These are phyloP conservation scores for Sciaenops ocellatus DNA, from an alignment of 2,797 vertebrate genomes.

Conservation along the genomic window DNA sequence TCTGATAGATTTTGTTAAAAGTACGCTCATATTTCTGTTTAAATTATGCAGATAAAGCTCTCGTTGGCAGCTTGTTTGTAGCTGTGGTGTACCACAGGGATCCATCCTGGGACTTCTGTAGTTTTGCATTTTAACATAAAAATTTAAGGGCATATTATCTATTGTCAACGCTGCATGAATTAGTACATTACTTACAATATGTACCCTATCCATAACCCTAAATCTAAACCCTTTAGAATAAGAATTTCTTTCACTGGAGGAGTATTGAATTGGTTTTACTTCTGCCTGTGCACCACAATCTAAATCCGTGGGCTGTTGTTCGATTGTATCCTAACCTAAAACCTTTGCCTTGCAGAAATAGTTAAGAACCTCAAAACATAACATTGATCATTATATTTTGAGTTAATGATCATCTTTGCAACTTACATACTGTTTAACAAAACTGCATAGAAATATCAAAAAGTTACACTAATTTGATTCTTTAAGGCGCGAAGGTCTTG, in stretches of 20 bases:
- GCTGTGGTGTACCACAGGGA: conserved; percentile 21
- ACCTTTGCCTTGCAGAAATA: background rate
- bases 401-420: background rate
- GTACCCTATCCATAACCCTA: background rate
- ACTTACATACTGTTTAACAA: background rate
- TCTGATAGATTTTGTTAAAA: background rate
- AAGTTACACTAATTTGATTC: background rate
- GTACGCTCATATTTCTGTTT: background rate
- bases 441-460: background rate
- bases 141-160: background rate
- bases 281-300: too few species aligned
- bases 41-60: too few species aligned
- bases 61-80: background rate
- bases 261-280: background rate
- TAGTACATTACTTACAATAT: background rate
- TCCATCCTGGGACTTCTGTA: background rate
- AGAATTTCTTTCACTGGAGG: background rate
- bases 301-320: background rate
- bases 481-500: background rate
- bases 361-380: background rate
- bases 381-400: too few species aligned
- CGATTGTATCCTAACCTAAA: background rate
- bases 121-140: background rate
- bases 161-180: background rate
- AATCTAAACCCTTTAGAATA: background rate